Percentiles rank a stretch among this genome's conserved stretches.
phyloP scores from a whole-genome alignment of 30 jellyfish, hydroid and myxozoan species.

The Turritopsis rubra region DNA sequence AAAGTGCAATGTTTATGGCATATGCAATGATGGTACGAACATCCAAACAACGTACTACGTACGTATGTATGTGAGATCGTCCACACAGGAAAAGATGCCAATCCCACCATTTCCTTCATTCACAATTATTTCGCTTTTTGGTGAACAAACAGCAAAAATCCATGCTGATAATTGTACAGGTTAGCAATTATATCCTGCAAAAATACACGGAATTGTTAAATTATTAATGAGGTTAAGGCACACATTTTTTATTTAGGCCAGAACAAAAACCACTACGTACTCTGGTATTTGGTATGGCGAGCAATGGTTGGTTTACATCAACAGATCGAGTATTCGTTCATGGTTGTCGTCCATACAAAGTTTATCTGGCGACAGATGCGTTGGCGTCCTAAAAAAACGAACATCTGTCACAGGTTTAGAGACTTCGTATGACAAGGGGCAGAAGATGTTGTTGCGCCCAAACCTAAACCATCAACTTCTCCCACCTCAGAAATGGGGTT shows the following conservation, averaged over 20 bases:
- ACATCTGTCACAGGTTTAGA: background rate
- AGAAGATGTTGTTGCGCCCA: too few relatives aligned
- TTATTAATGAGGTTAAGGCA: too few relatives aligned
- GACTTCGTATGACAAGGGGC: background rate
- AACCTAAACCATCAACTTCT: too few relatives aligned
- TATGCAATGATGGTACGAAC: constrained; percentile 3
- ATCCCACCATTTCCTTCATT: constrained; percentile 2
- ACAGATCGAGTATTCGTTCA: background rate
- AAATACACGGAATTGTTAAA: too few relatives aligned
- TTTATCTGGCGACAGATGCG: background rate
- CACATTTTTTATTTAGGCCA: background rate
- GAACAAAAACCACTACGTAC: background rate
- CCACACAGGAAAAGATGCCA: constrained; percentile 12
- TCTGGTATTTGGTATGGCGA: background rate
- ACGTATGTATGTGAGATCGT: too few relatives aligned
- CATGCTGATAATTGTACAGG: constrained; percentile 17
- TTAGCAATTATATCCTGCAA: too few relatives aligned
- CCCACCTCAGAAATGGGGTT: too few relatives aligned
- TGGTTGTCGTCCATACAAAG: background rate
- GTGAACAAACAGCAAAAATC: background rate
- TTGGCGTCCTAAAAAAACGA: background rate
- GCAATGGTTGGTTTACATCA: background rate
- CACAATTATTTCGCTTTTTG: background rate
- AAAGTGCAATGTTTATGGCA: background rate
- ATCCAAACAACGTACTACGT: background rate